Percentiles rank a stretch among this genome's conserved stretches.
Evolutionary conservation across 2,888 invertebrate species (phyloP).

Genomic region (Drosophila kambysellisi): DNA sequence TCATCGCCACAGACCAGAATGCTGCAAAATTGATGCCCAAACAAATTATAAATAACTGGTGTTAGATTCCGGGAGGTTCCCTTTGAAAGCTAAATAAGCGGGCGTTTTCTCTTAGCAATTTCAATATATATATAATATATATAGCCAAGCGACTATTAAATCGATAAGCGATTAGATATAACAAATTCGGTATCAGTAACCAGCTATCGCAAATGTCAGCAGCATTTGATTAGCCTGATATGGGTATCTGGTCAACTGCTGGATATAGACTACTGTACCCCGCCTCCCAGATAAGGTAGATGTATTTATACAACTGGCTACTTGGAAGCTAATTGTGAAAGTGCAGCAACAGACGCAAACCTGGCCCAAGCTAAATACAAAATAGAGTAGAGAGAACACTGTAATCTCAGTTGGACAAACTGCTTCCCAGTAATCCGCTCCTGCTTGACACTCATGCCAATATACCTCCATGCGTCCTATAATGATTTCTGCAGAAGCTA

Average conservation of each 20-base stretch:
- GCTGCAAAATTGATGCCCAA: constrained; percentile 84
- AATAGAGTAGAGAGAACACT: fast-evolving
- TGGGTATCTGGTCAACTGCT: background rate
- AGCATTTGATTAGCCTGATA: background rate
- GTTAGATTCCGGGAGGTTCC: no score
- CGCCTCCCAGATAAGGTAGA: background rate
- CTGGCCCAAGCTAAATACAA: fast-evolving
- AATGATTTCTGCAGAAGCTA: background rate
- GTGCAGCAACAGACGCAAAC: background rate
- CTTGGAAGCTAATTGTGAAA: background rate
- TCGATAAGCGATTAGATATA: background rate
- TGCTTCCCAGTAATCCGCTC: background rate
- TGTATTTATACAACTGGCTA: background rate
- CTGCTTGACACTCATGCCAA: background rate
- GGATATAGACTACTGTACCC: background rate
- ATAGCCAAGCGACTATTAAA: background rate
- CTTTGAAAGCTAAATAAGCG: background rate
- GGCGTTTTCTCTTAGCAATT: background rate
- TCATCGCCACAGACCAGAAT: constrained; percentile 96
- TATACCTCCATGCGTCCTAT: background rate
- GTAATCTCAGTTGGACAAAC: background rate
- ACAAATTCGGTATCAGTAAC: background rate
- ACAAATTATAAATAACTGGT: no score
- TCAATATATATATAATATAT: background rate
- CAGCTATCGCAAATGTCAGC: background rate